These are phyloP conservation scores for Callospermophilus lateralis DNA, from an alignment of 2,113 vertebrate species.

Conservation along the genomic window DNA sequence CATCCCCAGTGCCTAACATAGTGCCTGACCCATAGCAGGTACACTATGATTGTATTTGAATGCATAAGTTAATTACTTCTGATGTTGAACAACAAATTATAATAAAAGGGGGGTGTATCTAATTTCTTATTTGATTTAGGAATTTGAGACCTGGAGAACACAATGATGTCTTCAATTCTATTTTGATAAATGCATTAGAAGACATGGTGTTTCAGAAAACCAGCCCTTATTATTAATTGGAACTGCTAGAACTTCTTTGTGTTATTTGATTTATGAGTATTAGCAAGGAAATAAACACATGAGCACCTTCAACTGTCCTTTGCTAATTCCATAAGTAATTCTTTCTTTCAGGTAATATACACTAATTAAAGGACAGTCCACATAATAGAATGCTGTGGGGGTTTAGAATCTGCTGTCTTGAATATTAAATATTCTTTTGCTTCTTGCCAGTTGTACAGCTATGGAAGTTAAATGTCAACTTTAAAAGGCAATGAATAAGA, in stretches of 20 bases:
- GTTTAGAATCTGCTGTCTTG: conserved; percentile 55
- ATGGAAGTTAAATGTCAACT: conserved; percentile 78
- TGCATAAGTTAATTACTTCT: conserved; percentile 40
- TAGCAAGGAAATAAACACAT: conserved; percentile 55
- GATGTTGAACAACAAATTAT: conserved; percentile 38
- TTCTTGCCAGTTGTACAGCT: conserved; percentile 72
- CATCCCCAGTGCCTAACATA: neutral
- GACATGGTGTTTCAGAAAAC: conserved; percentile 37
- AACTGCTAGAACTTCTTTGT: conserved; percentile 61
- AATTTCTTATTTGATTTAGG: conserved; percentile 55
- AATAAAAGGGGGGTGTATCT: neutral
- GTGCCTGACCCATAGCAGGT: neutral
- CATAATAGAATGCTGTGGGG: neutral
- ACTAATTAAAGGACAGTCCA: conserved; percentile 40
- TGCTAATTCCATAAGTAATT: conserved; percentile 46
- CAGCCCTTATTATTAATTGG: conserved; percentile 50
- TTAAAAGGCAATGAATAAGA: conserved; percentile 82
- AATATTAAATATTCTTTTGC: conserved; percentile 74
- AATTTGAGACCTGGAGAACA: neutral
- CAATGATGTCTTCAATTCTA: conserved; percentile 34
- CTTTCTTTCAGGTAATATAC: conserved; percentile 47
- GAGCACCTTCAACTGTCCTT: neutral
- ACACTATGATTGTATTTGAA: neutral
- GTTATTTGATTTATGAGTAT: conserved; percentile 62
- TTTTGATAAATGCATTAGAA: conserved; percentile 58